These are phyloP conservation scores for Phenganax stokvisi DNA, from an alignment of 92 coral and sea anemone species.

Conservation along the genomic window DNA sequence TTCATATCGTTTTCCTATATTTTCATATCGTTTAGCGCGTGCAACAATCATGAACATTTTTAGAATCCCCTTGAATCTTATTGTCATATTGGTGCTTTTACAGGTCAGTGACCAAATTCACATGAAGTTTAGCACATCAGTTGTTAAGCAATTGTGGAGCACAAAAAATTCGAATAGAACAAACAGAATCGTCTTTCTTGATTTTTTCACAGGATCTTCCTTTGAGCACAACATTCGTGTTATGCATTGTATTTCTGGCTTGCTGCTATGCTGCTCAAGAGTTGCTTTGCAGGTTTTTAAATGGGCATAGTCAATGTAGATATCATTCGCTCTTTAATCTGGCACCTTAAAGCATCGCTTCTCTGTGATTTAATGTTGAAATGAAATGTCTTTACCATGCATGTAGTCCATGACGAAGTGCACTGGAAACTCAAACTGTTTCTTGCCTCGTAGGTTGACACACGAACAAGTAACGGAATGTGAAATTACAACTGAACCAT, in stretches of 20 bases:
- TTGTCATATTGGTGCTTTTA: slow-evolving; percentile 74
- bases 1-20: too few species aligned
- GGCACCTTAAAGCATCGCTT: too few species aligned
- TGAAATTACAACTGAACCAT: too few species aligned
- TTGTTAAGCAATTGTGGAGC: not conserved
- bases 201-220: slow-evolving; percentile 57
- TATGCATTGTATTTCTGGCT: slow-evolving; percentile 65
- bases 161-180: not conserved
- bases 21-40: slow-evolving; percentile 55
- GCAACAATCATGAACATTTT: slow-evolving; percentile 95
- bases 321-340: slow-evolving; percentile 13
- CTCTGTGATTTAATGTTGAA: too few species aligned
- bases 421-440: too few species aligned
- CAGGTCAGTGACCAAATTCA: slow-evolving; percentile 48
- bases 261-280: slow-evolving; percentile 61
- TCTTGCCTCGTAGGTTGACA: too few species aligned
- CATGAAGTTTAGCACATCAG: not conserved
- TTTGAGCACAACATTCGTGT: slow-evolving; percentile 56
- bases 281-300: slow-evolving; percentile 19
- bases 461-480: too few species aligned
- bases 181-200: not conserved
- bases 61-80: slow-evolving; percentile 82
- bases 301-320: not conserved
- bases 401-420: too few species aligned
- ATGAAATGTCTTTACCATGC: too few species aligned